Conservation (phyloP, 2,113 vertebrate species). For the Barbus barbus region DNA sequence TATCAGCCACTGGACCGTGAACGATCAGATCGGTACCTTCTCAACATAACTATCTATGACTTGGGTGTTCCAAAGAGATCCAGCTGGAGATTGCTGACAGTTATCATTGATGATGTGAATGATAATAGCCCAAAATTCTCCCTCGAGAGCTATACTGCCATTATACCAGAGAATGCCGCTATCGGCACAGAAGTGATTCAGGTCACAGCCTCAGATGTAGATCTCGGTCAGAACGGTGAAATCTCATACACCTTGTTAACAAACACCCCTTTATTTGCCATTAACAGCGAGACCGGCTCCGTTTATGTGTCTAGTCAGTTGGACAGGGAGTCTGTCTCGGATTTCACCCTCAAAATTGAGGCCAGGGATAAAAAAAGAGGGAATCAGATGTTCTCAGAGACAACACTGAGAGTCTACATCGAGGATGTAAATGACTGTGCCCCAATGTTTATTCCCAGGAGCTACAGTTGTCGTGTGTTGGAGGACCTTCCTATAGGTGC, state of each 20-base stretch:
- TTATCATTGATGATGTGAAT: slow-evolving; percentile 91
- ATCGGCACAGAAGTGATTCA: slow-evolving; percentile 87
- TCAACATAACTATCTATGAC: slow-evolving; percentile 96
- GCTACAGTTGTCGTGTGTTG: slow-evolving; percentile 84
- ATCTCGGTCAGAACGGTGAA: slow-evolving; percentile 85
- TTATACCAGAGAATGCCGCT: slow-evolving; percentile 83
- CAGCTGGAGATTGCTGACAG: slow-evolving; percentile 86
- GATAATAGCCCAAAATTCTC: slow-evolving; percentile 90
- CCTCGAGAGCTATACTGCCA: slow-evolving; percentile 81
- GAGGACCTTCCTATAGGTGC: slow-evolving; percentile 91
- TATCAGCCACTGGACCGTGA: slow-evolving; percentile 92
- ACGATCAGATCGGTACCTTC: slow-evolving; percentile 84
- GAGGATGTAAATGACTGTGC: slow-evolving; percentile 94
- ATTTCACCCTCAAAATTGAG: slow-evolving; percentile 87
- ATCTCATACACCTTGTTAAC: slow-evolving; percentile 86
- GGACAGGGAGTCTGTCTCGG: slow-evolving; percentile 85
- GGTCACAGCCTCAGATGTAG: slow-evolving; percentile 87
- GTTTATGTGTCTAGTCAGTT: slow-evolving; percentile 85
- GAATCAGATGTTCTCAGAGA: slow-evolving; percentile 82
- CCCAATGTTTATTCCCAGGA: slow-evolving; percentile 87
- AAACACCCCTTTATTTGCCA: slow-evolving; percentile 83
- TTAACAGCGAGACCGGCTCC: slow-evolving; percentile 87
- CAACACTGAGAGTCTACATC: slow-evolving; percentile 84
- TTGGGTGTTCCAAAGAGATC: slow-evolving; percentile 87
- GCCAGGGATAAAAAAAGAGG: slow-evolving; percentile 87